These are phyloP conservation scores for Carettochelys insculpta DNA, from an alignment of 2,113 vertebrate genomes.

Conservation along the genomic window DNA sequence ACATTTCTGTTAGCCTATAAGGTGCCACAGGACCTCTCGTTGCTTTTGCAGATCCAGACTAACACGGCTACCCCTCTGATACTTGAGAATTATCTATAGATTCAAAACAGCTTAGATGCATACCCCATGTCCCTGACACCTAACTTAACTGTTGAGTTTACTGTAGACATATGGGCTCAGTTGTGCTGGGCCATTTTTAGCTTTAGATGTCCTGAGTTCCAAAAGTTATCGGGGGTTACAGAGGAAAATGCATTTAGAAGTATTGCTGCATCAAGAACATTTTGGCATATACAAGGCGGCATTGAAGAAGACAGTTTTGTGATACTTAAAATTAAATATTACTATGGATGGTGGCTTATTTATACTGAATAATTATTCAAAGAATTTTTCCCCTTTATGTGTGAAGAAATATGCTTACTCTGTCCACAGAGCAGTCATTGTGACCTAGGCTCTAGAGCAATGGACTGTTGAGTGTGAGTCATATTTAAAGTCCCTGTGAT, in stretches of 20 bases:
- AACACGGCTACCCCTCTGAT: no score
- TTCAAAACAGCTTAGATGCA: background rate
- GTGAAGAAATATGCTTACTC: background rate
- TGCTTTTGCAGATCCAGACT: no score
- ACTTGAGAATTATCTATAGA: background rate
- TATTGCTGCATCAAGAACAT: background rate
- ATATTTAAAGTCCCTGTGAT: background rate
- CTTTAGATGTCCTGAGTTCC: background rate
- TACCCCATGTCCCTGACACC: rapidly evolving
- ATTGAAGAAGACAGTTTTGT: background rate
- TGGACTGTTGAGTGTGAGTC: background rate
- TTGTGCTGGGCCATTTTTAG: background rate
- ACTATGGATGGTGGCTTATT: background rate
- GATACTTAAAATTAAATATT: background rate
- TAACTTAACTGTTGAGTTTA: background rate
- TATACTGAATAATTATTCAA: background rate
- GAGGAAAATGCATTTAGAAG: rapidly evolving
- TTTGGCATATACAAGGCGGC: background rate
- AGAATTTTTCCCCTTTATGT: background rate
- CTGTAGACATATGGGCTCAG: background rate
- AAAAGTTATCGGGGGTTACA: background rate
- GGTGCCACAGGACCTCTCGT: no score
- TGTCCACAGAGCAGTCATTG: background rate
- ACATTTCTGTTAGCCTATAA: no score
- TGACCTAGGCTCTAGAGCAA: background rate